Percentiles rank a stretch among this genome's conserved stretches.
Conservation (phyloP, 1,140 invertebrate genomes). For the Pemphigus obesinymphae region DNA sequence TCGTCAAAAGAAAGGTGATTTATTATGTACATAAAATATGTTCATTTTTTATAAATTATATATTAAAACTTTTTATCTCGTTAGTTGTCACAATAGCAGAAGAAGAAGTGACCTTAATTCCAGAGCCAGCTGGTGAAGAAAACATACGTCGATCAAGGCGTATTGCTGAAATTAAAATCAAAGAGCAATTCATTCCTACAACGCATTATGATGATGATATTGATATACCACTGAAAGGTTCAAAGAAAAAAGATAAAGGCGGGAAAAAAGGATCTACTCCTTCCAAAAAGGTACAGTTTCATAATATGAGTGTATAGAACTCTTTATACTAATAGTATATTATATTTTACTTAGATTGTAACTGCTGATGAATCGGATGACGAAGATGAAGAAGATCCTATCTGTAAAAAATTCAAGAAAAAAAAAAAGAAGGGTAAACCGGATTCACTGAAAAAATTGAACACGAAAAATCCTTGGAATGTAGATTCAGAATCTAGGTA, state of each 20-base stretch:
- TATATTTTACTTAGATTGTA: neutral
- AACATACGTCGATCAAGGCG: constrained; percentile 22
- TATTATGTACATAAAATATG: neutral
- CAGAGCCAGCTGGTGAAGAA: neutral
- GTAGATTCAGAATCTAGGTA: constrained; percentile 60
- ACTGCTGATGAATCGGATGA: constrained; percentile 24
- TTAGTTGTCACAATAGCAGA: neutral
- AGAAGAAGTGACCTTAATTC: constrained; percentile 7
- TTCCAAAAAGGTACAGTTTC: neutral
- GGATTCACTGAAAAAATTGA: constrained; percentile 53
- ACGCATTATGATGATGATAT: constrained; percentile 24
- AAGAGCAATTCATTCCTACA: constrained; percentile 25
- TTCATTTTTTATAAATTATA: neutral
- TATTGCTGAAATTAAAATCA: constrained; percentile 39
- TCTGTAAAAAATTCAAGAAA: constrained; percentile 39
- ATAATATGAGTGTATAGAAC: neutral
- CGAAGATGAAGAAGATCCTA: constrained; percentile 40
- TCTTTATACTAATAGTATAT: neutral
- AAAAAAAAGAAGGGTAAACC: constrained; percentile 54
- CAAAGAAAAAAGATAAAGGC: constrained; percentile 28
- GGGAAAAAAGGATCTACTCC: neutral
- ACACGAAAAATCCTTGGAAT: constrained; percentile 63
- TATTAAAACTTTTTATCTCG: neutral
- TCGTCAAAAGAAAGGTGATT: constrained; percentile 26
- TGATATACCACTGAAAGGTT: neutral